Percentiles rank a stretch among this genome's conserved stretches.
Conservation (phyloP, 2,888 invertebrate genomes). For the Orthosia gothica region DNA sequence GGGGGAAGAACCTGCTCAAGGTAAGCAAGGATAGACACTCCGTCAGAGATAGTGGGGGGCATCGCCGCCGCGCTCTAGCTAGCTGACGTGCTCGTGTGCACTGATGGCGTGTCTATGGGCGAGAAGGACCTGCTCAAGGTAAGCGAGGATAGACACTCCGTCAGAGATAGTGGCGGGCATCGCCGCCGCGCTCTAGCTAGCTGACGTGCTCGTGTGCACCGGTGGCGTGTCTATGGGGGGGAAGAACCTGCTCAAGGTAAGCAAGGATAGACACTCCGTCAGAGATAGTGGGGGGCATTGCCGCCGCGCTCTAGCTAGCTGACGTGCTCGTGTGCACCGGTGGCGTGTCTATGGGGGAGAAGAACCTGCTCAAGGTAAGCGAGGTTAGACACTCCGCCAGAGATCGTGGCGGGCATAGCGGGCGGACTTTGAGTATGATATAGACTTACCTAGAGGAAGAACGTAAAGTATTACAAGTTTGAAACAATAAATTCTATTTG, state of each 20-base stretch:
- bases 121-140: slow-evolving; percentile 95
- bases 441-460: too few relatives aligned
- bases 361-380: slow-evolving; percentile 94
- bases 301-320: slow-evolving; percentile 86
- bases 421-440: too few relatives aligned
- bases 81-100: slow-evolving; percentile 96
- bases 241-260: slow-evolving; percentile 92
- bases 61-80: slow-evolving; percentile 87
- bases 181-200: slow-evolving; percentile 83
- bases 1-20: slow-evolving; percentile 95
- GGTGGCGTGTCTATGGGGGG: slow-evolving; percentile 99
- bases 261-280: slow-evolving; percentile 2
- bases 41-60: background rate
- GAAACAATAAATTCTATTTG: too few relatives aligned
- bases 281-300: background rate
- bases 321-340: slow-evolving; percentile 98
- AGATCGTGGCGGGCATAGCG: background rate
- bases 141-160: slow-evolving; percentile 12
- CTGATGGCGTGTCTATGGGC: slow-evolving; percentile 99
- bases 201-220: slow-evolving; percentile 94
- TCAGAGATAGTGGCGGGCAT: background rate
- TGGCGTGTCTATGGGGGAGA: slow-evolving; percentile 99
- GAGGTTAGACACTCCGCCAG: too few relatives aligned
- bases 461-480: too few relatives aligned
- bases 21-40: slow-evolving; percentile 64